A percentile compares a stretch with the other conserved stretches of the same genome.
Evolutionary conservation across 1,140 invertebrate genomes (phyloP).

Genomic region (Hermetia illucens): DNA sequence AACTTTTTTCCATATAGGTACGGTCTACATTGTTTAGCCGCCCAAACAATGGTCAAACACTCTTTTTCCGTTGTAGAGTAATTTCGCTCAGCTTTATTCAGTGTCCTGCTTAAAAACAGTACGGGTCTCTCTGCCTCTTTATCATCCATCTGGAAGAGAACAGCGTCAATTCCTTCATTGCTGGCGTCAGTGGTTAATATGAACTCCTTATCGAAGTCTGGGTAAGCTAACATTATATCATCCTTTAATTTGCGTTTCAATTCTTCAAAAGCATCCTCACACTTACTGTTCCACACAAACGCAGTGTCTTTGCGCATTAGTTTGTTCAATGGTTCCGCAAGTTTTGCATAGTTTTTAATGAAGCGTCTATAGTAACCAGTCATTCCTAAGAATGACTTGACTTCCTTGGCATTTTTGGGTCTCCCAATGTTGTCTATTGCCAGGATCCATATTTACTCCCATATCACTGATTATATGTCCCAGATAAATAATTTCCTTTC

Average conservation of each 20-base stretch:
- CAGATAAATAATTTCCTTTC: not conserved
- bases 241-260: conserved; percentile 16
- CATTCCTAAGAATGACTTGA: conserved; percentile 1
- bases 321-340: not conserved
- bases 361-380: conserved; percentile 14
- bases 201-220: too few species aligned
- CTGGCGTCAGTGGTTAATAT: conserved; percentile 8
- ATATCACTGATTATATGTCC: conserved; percentile 10
- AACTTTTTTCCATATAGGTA: conserved; percentile 31
- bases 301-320: conserved; percentile 7
- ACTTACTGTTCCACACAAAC: conserved; percentile 13
- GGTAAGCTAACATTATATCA: too few species aligned
- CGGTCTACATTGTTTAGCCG: conserved; percentile 22
- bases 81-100: conserved; percentile 16
- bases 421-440: not conserved
- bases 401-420: not conserved
- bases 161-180: conserved; percentile 7
- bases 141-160: conserved; percentile 8
- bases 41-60: not conserved
- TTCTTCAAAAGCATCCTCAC: conserved; percentile 11
- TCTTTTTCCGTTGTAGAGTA: conserved; percentile 12
- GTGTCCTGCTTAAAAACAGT: conserved; percentile 9
- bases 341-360: conserved; percentile 7
- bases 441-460: conserved; percentile 7
- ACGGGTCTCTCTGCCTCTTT: conserved; percentile 7